Base-by-base conservation (phyloP, 2,888 invertebrate genomes). In the Crocallis elinguaria region DNA sequence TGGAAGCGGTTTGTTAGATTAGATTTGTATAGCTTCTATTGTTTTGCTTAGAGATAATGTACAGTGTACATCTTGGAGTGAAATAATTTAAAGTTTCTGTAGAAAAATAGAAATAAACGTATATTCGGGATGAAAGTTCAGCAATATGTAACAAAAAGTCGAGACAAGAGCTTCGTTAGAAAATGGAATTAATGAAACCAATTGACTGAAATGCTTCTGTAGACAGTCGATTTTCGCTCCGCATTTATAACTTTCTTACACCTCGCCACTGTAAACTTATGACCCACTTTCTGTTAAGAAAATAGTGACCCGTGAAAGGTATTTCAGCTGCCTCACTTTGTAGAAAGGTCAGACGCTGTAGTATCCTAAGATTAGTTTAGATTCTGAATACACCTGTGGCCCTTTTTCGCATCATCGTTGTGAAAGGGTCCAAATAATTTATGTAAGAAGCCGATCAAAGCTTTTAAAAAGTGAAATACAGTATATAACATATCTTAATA, bases 131-230 rank as follows among this genome's bases (percentile, higher is more conserved):
- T 19, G 19, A 25, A 25, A 8, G 8, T 25, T 1, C 8, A 25
- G 19, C 19, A 3, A 25, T n/a, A n/a, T 25, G 6, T 25, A 7
- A 25, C 8, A 19, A 19, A 19, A 19, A 19, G 5, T 19, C 5
- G 19, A 19, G 3, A 3, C 19, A 19, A 19, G 19, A 19, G 46
- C 32, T 54, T 51, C 33, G 45, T 46, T 48, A 39, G 36, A 49
- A 21, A 49, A 57, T 57, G 35, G 16, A 54, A 52, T 57, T 50
- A 52, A 16, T 19, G 17, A 13, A 53, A 49, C 37, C 60, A 60
- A 65, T 59, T 51, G 57, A 50, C 46, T 27, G 49, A 51, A 60
- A 48, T 42, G 48, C 36, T 57, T 37, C 17, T 41, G 25, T 45
- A 36, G 30, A 14, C 32, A 32, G 21, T 32, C 16, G n/a, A 43